Evolutionary conservation across 35 echinoderm and acorn worm species (phyloP), one percentile per base, ranked within the genome.

Genomic region (Amphiura filiformis): DNA sequence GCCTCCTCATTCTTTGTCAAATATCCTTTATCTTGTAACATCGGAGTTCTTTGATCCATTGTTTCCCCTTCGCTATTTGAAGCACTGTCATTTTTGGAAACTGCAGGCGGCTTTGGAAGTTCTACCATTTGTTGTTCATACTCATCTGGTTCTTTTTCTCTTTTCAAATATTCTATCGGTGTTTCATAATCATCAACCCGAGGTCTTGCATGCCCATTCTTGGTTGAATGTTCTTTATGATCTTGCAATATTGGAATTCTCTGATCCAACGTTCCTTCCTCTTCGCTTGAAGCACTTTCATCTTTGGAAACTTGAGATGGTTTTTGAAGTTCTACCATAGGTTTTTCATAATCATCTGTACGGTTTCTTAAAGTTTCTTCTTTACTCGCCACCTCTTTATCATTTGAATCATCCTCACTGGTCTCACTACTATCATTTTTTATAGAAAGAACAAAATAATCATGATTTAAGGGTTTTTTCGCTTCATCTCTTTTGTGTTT

Each of bases 111-210:
- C 4, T 47, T 47, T 17, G 17, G 17, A 47, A 47, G 17, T 47
- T 17, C 41, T 47, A 47, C 41, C 41, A 47, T 47, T 47, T 4
- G 41, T 30, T 5, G 7, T 70, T 70, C 61, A 70, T 70, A 70
- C 1, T 70, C 61, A 70, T 70, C 61, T n/a, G n/a, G n/a, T n/a
- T n/a, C n/a, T n/a, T n/a, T n/a, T n/a, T n/a, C n/a, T n/a, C n/a
- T n/a, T n/a, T n/a, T n/a, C n/a, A n/a, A n/a, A n/a, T n/a, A n/a
- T n/a, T n/a, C n/a, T n/a, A n/a, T n/a, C n/a, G 41, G 41, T 30
- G 61, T 70, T 70, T 70, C 61, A 70, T 70, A 70, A n/a, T 70
- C 61, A 70, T 70, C 61, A 70, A 70, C 61, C 7, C 61, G 61
- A 70, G 26, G 9, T 30, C 28, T 70, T 15, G 15, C 61, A 47